A percentile compares a stretch with the other conserved stretches of the same genome.
Conservation (phyloP, 2,888 invertebrate genomes). For the Halictus quadricinctus region DNA sequence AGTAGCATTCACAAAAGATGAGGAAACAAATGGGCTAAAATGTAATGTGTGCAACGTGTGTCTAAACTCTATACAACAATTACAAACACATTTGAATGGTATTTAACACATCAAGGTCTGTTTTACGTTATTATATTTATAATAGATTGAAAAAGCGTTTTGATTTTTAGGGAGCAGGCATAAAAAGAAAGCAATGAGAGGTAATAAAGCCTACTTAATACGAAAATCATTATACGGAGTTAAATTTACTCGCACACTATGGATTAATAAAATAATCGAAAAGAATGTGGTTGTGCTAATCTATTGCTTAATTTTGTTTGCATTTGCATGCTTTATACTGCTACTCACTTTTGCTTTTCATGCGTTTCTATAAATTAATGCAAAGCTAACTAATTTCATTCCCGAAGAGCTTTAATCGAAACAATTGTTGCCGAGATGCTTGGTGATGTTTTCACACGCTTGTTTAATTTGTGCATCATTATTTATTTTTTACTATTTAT, state of each 20-base stretch:
- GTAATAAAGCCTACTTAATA: slow-evolving; percentile 77
- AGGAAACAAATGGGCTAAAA: slow-evolving; percentile 80
- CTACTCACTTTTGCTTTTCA: slow-evolving; percentile 78
- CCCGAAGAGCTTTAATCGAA: slow-evolving; percentile 54
- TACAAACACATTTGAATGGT: slow-evolving; percentile 82
- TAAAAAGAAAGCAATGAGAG: slow-evolving; percentile 80
- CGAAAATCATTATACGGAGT: slow-evolving; percentile 75
- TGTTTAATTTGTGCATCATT: slow-evolving; percentile 62
- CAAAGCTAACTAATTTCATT: slow-evolving; percentile 39
- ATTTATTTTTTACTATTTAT: slow-evolving; percentile 65
- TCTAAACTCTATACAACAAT: slow-evolving; percentile 83
- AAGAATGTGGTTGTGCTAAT: slow-evolving; percentile 77
- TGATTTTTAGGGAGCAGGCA: slow-evolving; percentile 78
- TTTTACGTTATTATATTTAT: neutral
- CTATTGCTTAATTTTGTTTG: slow-evolving; percentile 76
- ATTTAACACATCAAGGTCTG: slow-evolving; percentile 34
- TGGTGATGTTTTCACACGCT: slow-evolving; percentile 49
- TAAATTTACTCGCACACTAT: slow-evolving; percentile 76
- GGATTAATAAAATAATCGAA: slow-evolving; percentile 76
- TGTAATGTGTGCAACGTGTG: slow-evolving; percentile 83
- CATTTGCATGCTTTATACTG: slow-evolving; percentile 77
- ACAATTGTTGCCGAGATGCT: slow-evolving; percentile 33
- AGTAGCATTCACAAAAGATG: slow-evolving; percentile 79
- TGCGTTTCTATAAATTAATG: slow-evolving; percentile 70
- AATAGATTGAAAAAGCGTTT: slow-evolving; percentile 24